Evolutionary conservation across 2,888 invertebrate species (phyloP), one percentile per base, ranked within the genome.

Genomic region (Oxycera nigricornis): DNA sequence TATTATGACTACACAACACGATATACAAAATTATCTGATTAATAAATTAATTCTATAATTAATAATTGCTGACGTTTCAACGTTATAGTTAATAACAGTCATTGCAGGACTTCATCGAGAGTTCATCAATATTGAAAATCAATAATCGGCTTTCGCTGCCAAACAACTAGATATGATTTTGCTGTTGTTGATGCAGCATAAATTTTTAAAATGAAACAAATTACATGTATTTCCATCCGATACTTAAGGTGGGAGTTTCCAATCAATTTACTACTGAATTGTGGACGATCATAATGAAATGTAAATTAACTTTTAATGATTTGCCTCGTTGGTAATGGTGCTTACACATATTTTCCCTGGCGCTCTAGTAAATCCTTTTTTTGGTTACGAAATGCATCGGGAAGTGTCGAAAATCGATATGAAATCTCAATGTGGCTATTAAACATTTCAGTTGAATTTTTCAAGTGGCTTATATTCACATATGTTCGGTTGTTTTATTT

Each of bases 301-400:
- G 46, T 68, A 68, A 68, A 68, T 68, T 46, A 68, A 46, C 50
- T 68, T 68, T 46, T 68, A 68, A 50, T 68, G 67, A 68, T 68
- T 68, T 30, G 22, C 14, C n/a, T 17, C 17, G 17, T 17, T 46
- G 14, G 46, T 46, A 46, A 46, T 14, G 6, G n/a, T 7, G 17
- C 46, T 46, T 46, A 11, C 14, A 35, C 11, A 6, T 7, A 46
- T n/a, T 46, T 3, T 46, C 14, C 46, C 17, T 46, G n/a, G 11
- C 14, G 35, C 17, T 17, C 14, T 17, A 2, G 11, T 14, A 7
- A 3, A 14, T 2, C 46, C 46, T 46, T 35, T 11, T 11, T 6
- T 35, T 3, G 6, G 14, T 46, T 3, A 17, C 17, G 14, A 46
- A 46, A 3, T 46, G 14, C 46, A 46, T 14, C 46, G 14, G 46